phyloP scores from a whole-genome alignment of 2,797 vertebrate genomes.

The Galagoides demidoff region DNA sequence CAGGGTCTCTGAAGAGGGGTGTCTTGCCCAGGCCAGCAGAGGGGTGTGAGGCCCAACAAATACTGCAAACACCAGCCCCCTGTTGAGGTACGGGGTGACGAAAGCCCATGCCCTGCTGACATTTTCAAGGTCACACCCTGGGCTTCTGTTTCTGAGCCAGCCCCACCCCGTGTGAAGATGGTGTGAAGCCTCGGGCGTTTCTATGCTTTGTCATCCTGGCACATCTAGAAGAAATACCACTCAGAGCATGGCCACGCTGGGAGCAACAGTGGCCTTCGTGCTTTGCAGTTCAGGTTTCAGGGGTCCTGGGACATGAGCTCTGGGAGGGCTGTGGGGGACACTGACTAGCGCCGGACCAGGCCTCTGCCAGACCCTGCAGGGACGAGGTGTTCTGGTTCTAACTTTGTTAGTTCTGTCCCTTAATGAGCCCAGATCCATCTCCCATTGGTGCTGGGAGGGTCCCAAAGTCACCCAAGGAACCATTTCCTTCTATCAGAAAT shows the following conservation, averaged over 20 bases:
- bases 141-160: background rate
- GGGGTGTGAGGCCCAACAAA: no score
- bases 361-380: background rate
- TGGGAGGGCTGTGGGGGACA: background rate
- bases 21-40: background rate
- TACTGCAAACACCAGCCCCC: background rate
- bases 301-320: background rate
- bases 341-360: accelerated
- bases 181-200: background rate
- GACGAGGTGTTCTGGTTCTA: background rate
- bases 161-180: background rate
- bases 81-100: accelerated
- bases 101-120: background rate
- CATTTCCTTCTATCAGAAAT: background rate
- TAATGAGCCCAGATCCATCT: background rate
- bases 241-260: accelerated
- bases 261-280: no score
- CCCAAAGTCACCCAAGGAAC: background rate
- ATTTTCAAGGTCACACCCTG: background rate
- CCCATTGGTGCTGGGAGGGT: background rate
- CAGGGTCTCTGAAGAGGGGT: background rate
- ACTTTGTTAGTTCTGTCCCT: background rate
- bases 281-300: accelerated
- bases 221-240: background rate
- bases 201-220: background rate